A percentile compares a stretch with the other conserved stretches of the same genome.
Conservation (phyloP, 2,797 vertebrate genomes). For the Pseudotriccus pelzelni region DNA sequence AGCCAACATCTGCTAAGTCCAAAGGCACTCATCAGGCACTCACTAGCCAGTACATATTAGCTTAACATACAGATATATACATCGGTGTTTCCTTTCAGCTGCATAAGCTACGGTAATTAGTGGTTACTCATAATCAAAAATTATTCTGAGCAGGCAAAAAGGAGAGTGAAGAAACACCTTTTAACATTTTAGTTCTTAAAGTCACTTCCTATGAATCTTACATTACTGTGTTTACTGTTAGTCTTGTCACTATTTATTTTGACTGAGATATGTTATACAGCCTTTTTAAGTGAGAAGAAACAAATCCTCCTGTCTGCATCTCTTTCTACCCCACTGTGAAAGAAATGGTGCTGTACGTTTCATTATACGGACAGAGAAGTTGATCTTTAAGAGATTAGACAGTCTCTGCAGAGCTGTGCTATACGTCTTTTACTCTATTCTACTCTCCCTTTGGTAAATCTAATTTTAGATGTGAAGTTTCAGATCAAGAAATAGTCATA, state of each 20-base stretch:
- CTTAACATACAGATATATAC: not conserved
- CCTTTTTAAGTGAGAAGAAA: constrained; percentile 21
- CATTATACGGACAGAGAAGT: not conserved
- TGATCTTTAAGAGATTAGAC: not conserved
- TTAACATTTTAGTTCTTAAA: not conserved
- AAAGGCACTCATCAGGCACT: not conserved
- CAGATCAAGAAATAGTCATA: not conserved
- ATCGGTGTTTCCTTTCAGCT: not conserved
- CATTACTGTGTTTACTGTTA: not conserved
- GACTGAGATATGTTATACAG: not conserved
- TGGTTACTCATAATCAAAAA: not conserved
- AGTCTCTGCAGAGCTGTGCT: not conserved
- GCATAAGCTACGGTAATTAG: not conserved
- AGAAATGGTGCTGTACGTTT: not conserved
- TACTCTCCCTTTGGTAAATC: not conserved
- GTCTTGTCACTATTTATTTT: not conserved
- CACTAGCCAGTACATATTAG: not conserved
- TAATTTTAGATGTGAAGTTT: not conserved
- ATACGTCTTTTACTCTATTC: not conserved
- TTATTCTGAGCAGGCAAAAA: not conserved
- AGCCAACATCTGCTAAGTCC: not conserved
- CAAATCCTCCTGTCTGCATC: not conserved
- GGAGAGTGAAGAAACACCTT: not conserved
- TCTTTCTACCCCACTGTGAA: not conserved
- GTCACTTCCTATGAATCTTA: not conserved